Conservation (phyloP, 1,140 invertebrate species). For the Platyscapa corneri region DNA sequence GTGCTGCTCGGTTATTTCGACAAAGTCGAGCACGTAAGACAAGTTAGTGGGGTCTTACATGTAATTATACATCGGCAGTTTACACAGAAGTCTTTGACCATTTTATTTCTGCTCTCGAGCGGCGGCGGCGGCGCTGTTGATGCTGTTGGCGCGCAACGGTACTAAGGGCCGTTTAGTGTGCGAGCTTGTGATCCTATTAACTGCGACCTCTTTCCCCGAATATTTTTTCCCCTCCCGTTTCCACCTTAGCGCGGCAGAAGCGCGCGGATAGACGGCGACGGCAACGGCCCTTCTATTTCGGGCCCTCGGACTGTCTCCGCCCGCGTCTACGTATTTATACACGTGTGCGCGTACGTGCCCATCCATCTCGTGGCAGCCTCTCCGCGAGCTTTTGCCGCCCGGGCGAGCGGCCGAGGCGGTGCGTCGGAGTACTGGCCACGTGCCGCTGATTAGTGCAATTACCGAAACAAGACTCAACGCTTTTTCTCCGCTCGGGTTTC, state of each 20-base stretch:
- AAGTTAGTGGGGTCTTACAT: not conserved
- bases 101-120: conserved; percentile 32
- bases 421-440: conserved; percentile 57
- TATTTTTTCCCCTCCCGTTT: conserved; percentile 48
- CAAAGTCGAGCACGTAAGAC: not conserved
- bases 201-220: conserved; percentile 66
- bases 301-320: conserved; percentile 47
- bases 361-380: too few species aligned
- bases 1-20: not conserved
- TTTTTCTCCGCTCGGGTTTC: conserved; percentile 19
- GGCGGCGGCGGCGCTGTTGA: too few species aligned
- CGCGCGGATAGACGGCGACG: not conserved
- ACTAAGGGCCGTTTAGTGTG: conserved; percentile 69
- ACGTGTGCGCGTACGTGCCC: conserved; percentile 38
- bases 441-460: conserved; percentile 73
- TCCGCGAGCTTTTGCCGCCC: not conserved
- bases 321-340: not conserved
- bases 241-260: conserved; percentile 43
- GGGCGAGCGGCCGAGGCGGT: not conserved
- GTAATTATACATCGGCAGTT: not conserved
- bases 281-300: conserved; percentile 41
- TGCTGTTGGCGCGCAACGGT: conserved; percentile 52
- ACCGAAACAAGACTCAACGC: conserved; percentile 54
- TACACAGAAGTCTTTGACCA: conserved; percentile 24
- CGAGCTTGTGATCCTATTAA: conserved; percentile 68